Conservation (phyloP, 2,888 invertebrate species). For the Pandemis heparana region DNA sequence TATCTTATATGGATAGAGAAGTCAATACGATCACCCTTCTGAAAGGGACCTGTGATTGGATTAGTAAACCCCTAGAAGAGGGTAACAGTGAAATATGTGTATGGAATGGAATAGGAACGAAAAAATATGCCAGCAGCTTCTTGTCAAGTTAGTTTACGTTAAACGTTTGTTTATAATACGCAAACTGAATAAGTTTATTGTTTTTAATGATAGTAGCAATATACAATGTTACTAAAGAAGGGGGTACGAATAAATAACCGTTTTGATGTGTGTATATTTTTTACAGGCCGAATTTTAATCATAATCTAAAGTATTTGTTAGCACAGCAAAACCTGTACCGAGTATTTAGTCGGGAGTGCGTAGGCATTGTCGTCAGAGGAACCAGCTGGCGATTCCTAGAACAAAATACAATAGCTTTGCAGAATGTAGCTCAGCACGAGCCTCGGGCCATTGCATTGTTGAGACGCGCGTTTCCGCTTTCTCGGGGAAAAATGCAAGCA, state of each 20-base stretch:
- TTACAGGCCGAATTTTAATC: conserved; percentile 22
- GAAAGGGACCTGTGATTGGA: conserved; percentile 68
- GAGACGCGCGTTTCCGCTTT: conserved; percentile 84
- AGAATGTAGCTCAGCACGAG: conserved; percentile 77
- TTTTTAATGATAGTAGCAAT: conserved; percentile 49
- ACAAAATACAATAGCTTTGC: conserved; percentile 73
- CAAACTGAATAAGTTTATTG: conserved; percentile 45
- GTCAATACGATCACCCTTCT: conserved; percentile 47
- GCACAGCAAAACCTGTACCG: not conserved
- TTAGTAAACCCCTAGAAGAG: conserved; percentile 65
- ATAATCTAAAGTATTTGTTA: not conserved
- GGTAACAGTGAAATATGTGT: conserved; percentile 33
- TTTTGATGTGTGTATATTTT: not conserved
- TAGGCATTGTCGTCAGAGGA: conserved; percentile 42
- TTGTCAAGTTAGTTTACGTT: conserved; percentile 26
- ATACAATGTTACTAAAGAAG: conserved; percentile 47
- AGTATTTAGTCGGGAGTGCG: conserved; percentile 15
- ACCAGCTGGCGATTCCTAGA: conserved; percentile 69
- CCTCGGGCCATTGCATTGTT: conserved; percentile 72
- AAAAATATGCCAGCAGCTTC: conserved; percentile 6
- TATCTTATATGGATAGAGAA: conserved; percentile 25
- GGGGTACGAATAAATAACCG: conserved; percentile 17
- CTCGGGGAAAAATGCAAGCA: conserved; percentile 83
- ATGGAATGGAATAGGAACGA: not conserved
- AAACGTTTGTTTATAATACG: conserved; percentile 28